Percentiles rank a stretch among this genome's conserved stretches.
Evolutionary conservation across 2,888 invertebrate species (phyloP).

Genomic region (Tiphia femorata): DNA sequence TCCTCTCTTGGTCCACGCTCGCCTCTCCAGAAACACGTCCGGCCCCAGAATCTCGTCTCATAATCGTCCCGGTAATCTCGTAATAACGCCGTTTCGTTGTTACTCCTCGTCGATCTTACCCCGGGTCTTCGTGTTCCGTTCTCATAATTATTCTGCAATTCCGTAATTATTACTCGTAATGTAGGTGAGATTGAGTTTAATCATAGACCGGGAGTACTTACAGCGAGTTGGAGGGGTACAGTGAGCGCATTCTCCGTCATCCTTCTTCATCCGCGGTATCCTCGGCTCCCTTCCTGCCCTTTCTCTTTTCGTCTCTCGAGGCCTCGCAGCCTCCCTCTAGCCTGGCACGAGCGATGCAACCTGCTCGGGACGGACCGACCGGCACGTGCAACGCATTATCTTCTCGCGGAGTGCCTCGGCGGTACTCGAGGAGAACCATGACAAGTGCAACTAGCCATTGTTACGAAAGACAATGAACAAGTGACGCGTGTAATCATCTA

Average conservation of each 20-base stretch:
- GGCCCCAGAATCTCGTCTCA: constrained; percentile 1
- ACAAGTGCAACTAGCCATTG: constrained; percentile 30
- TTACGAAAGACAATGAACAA: constrained; percentile 36
- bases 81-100: constrained; percentile 23
- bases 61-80: constrained; percentile 21
- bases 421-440: constrained; percentile 10
- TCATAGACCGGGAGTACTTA: constrained; percentile 22
- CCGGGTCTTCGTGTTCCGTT: constrained; percentile 19
- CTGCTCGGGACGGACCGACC: not conserved
- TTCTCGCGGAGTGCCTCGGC: too few species aligned
- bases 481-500: constrained; percentile 35
- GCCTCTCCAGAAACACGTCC: too few species aligned
- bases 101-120: constrained; percentile 5
- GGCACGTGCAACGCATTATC: constrained; percentile 34
- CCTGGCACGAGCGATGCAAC: too few species aligned
- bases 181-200: constrained; percentile 38
- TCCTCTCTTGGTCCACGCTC: too few species aligned
- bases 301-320: too few species aligned
- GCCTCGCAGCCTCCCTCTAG: too few species aligned
- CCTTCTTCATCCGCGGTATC: too few species aligned
- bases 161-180: constrained; percentile 33
- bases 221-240: constrained; percentile 7
- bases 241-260: too few species aligned
- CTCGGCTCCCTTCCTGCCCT: too few species aligned
- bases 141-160: constrained; percentile 33